These are phyloP conservation scores for Ephialtes manifestator DNA, from an alignment of 2,888 invertebrate species.

Conservation along the genomic window DNA sequence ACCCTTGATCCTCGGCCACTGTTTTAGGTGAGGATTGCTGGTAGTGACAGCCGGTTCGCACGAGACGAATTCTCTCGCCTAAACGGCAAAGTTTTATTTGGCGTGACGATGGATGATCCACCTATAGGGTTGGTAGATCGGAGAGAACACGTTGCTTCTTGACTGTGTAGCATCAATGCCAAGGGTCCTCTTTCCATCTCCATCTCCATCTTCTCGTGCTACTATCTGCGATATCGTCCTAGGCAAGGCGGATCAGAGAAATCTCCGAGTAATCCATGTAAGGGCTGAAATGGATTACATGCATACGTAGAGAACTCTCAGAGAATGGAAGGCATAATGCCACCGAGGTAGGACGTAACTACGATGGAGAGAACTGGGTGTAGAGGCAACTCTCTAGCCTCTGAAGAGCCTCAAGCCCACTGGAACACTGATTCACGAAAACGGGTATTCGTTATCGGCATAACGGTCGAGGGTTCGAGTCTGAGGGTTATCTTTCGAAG, in stretches of 20 bases:
- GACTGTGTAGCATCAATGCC: background rate
- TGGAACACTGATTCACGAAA: conserved; percentile 75
- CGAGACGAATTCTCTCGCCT: background rate
- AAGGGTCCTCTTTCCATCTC: conserved; percentile 12
- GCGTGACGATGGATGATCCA: conserved; percentile 19
- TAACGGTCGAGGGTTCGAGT: conserved; percentile 74
- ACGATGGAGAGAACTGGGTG: conserved; percentile 50
- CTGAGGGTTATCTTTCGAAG: conserved; percentile 75
- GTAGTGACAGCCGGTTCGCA: background rate
- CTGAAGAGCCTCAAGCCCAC: conserved; percentile 52
- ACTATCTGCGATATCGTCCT: conserved; percentile 4
- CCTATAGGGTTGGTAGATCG: background rate
- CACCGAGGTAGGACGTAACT: conserved; percentile 27
- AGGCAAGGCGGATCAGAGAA: conserved; percentile 58
- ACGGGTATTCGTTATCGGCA: conserved; percentile 78
- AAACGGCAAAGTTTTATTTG: conserved; percentile 31
- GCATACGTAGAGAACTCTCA: conserved; percentile 57
- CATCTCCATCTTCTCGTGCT: conserved; percentile 10
- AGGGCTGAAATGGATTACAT: conserved; percentile 77
- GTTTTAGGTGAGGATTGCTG: background rate
- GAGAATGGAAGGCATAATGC: conserved; percentile 51
- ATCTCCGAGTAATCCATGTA: conserved; percentile 76
- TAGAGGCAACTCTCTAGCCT: conserved; percentile 27
- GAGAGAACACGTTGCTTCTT: conserved; percentile 23
- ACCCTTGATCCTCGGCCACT: conserved; percentile 13